These are phyloP conservation scores for Rhabdomys pumilio DNA, from an alignment of 2,797 vertebrate species.

Conservation along the genomic window DNA sequence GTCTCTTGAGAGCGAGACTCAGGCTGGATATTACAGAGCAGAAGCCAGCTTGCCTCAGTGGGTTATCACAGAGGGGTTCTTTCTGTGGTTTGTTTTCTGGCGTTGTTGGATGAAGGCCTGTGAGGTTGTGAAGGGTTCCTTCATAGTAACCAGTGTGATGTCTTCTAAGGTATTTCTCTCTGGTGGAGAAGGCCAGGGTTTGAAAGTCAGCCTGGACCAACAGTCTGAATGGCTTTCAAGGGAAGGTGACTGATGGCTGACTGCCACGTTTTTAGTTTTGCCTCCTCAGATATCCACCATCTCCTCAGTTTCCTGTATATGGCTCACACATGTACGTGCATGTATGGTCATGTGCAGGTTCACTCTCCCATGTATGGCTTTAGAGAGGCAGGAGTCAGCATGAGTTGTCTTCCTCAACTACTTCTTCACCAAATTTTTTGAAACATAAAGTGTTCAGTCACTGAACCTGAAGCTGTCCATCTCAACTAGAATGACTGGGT, in stretches of 20 bases:
- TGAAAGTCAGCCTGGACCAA: background rate
- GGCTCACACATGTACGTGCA: background rate
- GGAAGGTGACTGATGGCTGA: no score
- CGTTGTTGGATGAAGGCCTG: background rate
- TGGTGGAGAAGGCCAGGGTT: no score
- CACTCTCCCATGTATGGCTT: background rate
- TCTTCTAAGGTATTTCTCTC: background rate
- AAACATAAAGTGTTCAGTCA: background rate
- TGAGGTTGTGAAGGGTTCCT: background rate
- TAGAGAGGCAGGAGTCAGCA: background rate
- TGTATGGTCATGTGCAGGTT: background rate
- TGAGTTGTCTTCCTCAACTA: background rate
- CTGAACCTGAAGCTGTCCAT: background rate
- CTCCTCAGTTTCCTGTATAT: background rate
- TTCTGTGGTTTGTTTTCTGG: slow-evolving; percentile 11
- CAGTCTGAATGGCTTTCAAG: background rate
- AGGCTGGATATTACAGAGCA: no score
- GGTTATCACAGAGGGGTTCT: background rate
- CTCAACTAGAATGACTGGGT: background rate
- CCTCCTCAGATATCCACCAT: background rate
- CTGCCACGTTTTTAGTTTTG: background rate
- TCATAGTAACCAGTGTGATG: background rate
- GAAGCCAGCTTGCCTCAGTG: fast-evolving
- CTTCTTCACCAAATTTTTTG: background rate
- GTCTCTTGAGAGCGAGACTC: background rate